These are phyloP conservation scores for Psococerastis gibbosa DNA, from an alignment of 2,888 invertebrate genomes.

Conservation along the genomic window DNA sequence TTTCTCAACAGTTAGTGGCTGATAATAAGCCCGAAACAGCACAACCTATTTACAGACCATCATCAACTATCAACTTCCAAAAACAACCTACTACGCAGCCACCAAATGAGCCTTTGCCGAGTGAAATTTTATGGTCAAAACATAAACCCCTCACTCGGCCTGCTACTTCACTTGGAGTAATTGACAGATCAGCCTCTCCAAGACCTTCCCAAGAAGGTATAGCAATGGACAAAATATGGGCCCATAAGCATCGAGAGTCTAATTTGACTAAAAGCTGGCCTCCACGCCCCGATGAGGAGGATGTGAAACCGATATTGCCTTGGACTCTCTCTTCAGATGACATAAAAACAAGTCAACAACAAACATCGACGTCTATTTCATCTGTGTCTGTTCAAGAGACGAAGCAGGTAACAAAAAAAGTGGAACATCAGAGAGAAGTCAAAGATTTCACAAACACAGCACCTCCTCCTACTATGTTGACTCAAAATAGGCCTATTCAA, in stretches of 20 bases:
- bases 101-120: constrained; percentile 24
- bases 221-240: constrained; percentile 46
- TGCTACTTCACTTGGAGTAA: constrained; percentile 20
- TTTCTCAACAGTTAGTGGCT: too few relatives aligned
- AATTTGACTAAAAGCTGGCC: constrained; percentile 32
- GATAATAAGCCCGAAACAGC: not conserved
- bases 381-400: constrained; percentile 11
- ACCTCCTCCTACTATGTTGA: constrained; percentile 14
- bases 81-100: constrained; percentile 23
- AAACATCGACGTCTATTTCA: constrained; percentile 19
- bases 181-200: constrained; percentile 23
- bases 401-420: not conserved
- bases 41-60: not conserved
- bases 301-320: constrained; percentile 20
- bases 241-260: constrained; percentile 29
- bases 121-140: constrained; percentile 25
- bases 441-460: constrained; percentile 10
- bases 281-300: constrained; percentile 25
- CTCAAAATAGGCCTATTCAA: constrained; percentile 18
- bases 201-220: constrained; percentile 39
- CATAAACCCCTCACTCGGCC: constrained; percentile 18
- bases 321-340: constrained; percentile 25
- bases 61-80: not conserved
- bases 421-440: constrained; percentile 13
- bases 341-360: constrained; percentile 25